Evolutionary conservation across 2,797 vertebrate species (phyloP).

Genomic region (Pristis pectinata): DNA sequence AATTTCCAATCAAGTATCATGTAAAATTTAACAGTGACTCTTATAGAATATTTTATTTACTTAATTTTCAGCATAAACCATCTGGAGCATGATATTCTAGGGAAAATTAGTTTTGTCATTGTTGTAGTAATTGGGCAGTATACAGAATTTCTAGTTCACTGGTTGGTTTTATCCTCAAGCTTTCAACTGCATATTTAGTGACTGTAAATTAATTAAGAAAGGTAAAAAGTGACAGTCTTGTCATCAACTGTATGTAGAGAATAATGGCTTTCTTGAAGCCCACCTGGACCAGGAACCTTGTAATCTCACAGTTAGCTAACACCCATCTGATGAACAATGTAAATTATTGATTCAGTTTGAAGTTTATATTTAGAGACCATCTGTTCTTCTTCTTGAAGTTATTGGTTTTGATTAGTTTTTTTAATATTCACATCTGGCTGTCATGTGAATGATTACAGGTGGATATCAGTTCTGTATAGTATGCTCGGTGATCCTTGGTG

Average conservation of each 20-base stretch:
- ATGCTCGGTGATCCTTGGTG: too few species aligned
- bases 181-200: neutral
- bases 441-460: neutral
- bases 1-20: constrained; percentile 27
- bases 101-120: neutral
- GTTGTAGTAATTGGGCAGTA: neutral
- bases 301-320: neutral
- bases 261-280: neutral
- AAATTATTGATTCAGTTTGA: constrained; percentile 8
- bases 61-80: constrained; percentile 17
- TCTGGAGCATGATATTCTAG: neutral
- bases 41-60: constrained; percentile 12
- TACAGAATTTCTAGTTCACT: neutral
- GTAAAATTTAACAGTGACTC: constrained; percentile 31
- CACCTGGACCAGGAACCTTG: neutral
- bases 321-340: neutral
- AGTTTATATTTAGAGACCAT: neutral
- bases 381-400: constrained; percentile 29
- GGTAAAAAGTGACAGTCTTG: neutral
- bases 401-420: neutral
- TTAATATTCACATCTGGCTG: neutral
- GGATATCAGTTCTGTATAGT: neutral
- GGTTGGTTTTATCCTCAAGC: neutral
- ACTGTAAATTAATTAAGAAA: neutral
- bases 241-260: neutral